These are phyloP conservation scores for Cyprinodon brontotheroides DNA, from an alignment of 2,113 vertebrate species.

Conservation along the genomic window DNA sequence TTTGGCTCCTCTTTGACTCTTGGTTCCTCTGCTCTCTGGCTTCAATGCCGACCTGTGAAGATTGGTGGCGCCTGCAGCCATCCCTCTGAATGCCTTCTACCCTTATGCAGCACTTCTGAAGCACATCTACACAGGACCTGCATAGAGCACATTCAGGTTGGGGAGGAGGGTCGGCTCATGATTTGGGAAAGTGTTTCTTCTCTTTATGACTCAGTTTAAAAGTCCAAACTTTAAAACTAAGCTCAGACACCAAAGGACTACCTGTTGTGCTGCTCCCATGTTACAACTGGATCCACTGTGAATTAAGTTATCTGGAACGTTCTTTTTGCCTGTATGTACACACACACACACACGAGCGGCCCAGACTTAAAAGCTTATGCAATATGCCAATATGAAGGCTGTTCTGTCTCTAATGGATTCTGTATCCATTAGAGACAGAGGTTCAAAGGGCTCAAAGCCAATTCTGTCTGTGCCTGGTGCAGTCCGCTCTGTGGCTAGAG, in stretches of 20 bases:
- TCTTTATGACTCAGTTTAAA: slow-evolving; percentile 51
- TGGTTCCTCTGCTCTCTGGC: slow-evolving; percentile 60
- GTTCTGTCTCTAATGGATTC: slow-evolving; percentile 62
- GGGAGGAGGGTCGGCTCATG: slow-evolving; percentile 46
- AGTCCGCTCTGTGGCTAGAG: slow-evolving; percentile 49
- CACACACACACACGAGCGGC: slow-evolving; percentile 48
- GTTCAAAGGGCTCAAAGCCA: slow-evolving; percentile 58
- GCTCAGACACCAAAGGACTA: slow-evolving; percentile 83
- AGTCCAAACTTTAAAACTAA: slow-evolving; percentile 68
- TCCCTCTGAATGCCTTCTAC: slow-evolving; percentile 76
- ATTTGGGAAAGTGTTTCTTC: slow-evolving; percentile 47
- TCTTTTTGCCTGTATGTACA: slow-evolving; percentile 71
- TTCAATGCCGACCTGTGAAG: slow-evolving; percentile 60
- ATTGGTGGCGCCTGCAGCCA: slow-evolving; percentile 54
- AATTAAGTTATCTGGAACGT: slow-evolving; percentile 80
- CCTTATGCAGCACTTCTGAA: slow-evolving; percentile 74
- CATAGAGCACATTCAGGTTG: slow-evolving; percentile 53
- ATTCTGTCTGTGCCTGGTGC: slow-evolving; percentile 67
- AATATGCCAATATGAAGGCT: slow-evolving; percentile 76
- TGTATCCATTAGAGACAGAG: slow-evolving; percentile 33
- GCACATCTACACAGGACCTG: slow-evolving; percentile 70
- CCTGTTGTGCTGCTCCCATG: slow-evolving; percentile 79
- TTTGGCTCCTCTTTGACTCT: slow-evolving; percentile 39
- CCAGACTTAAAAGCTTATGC: slow-evolving; percentile 77
- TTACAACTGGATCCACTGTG: slow-evolving; percentile 85